phyloP scores from a whole-genome alignment of 2,888 invertebrate species.

The Cheilosia pagana region DNA sequence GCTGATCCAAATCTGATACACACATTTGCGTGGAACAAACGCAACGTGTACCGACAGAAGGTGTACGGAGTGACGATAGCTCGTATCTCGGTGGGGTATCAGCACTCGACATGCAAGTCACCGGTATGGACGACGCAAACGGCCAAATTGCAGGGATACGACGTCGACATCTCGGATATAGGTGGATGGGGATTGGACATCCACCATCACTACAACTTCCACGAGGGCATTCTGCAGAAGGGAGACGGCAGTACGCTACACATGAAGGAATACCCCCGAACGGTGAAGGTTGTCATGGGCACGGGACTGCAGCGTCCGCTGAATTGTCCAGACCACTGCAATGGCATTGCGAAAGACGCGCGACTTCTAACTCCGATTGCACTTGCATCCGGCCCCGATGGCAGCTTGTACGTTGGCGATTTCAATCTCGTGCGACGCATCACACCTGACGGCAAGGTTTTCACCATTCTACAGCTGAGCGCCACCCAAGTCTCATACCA shows the following conservation, averaged over 20 bases:
- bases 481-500: constrained; percentile 98
- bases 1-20: constrained; percentile 97
- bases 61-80: constrained; percentile 95
- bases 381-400: constrained; percentile 97
- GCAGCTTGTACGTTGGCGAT: constrained; percentile 98
- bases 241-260: constrained; percentile 98
- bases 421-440: constrained; percentile 97
- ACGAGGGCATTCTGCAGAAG: constrained; percentile 98
- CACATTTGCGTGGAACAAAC: constrained; percentile 98
- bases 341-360: constrained; percentile 93
- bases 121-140: constrained; percentile 98
- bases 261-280: constrained; percentile 95
- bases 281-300: constrained; percentile 96
- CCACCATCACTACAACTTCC: constrained; percentile 99
- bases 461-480: constrained; percentile 94
- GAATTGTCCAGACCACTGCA: constrained; percentile 93
- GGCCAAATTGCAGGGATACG: constrained; percentile 96
- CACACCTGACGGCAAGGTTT: constrained; percentile 94
- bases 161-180: constrained; percentile 97
- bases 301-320: constrained; percentile 94
- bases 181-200: constrained; percentile 99
- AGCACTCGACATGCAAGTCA: constrained; percentile 93
- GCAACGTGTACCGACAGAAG: constrained; percentile 98
- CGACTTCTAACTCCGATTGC: constrained; percentile 96
- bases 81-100: constrained; percentile 96